phyloP scores from a whole-genome alignment of 2,113 vertebrate genomes.

The Lota lota region DNA sequence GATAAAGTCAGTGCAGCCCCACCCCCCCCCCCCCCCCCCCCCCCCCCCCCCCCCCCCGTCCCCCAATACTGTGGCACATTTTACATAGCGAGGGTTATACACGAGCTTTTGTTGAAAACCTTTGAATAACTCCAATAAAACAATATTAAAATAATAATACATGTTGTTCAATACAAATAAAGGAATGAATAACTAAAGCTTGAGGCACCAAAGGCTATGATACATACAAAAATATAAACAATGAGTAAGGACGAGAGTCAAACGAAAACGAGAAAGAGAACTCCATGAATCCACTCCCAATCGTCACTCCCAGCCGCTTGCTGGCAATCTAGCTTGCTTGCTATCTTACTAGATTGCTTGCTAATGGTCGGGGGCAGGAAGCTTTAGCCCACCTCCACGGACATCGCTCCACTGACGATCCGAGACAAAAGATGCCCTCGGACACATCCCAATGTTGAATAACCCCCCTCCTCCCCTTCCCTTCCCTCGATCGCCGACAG shows the following conservation, averaged over 20 bases:
- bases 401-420: no score
- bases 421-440: no score
- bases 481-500: no score
- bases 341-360: background rate
- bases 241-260: conserved; percentile 35
- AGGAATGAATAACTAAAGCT: conserved; percentile 75
- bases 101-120: conserved; percentile 42
- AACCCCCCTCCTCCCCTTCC: no score
- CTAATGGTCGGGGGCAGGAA: no score
- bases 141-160: conserved; percentile 42
- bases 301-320: conserved; percentile 32
- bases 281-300: conserved; percentile 26
- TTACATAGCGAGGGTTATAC: conserved; percentile 37
- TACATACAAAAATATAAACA: conserved; percentile 57
- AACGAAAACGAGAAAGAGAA: background rate
- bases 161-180: conserved; percentile 62
- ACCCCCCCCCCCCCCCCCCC: background rate
- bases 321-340: conserved; percentile 20
- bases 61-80: conserved; percentile 30
- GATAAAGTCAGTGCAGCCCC: conserved; percentile 34
- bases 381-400: no score
- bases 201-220: conserved; percentile 75
- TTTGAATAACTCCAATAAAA: conserved; percentile 34
- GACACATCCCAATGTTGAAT: no score
- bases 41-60: conserved; percentile 8